Evolutionary conservation across 2,797 vertebrate genomes (phyloP), one percentile per base, ranked within the genome.

Genomic region (Tragelaphus eurycerus): DNA sequence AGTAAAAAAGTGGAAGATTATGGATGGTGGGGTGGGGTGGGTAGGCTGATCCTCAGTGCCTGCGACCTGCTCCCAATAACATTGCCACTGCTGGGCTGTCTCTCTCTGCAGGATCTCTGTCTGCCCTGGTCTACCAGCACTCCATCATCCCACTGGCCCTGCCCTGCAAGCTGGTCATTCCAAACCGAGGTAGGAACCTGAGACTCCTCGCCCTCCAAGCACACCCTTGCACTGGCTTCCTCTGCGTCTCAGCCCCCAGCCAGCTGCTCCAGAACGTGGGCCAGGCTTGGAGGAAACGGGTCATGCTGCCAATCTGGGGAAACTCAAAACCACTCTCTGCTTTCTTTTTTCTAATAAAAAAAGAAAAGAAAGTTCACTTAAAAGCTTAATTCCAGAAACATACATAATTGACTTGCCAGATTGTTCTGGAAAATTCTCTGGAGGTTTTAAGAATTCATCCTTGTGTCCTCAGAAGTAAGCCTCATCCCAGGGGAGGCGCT

Each of bases 81-180:
- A 11, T 94, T 93, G 59, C 97, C 19, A 1, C 23, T 90, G 55
- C 96, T 2, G 4, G 4, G 7, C 60, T 31, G 0, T 96, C 27
- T 93, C 46, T 95, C 84, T 92, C 84, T 64, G 27, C 98, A 99
- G 99, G 99, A 67, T 99, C 99, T 92, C 99, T 99, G 50, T 99
- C 99, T 1, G 99, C 99, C 2, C 98, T 99, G 98, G 99, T 99
- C 84, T 99, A 99, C 98, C 99, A 99, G 98, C 99, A 99, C 98
- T 99, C 99, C 62, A 99, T 99, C 99, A 99, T 99, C 19, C 99
- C 99, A 0, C 98, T 99, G 99, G 99, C 99, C 81, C 98, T 99
- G 95, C 99, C 99, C 96, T 99, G 99, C 98, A 99, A 99, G 98
- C 99, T 99, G 89, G 99, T 99, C 95, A 99, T 99, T 98, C 99